A percentile compares a stretch with the other conserved stretches of the same genome.
These are phyloP conservation scores for Helobdella robusta DNA, from an alignment of 2,888 invertebrate genomes.

Conservation along the genomic window DNA sequence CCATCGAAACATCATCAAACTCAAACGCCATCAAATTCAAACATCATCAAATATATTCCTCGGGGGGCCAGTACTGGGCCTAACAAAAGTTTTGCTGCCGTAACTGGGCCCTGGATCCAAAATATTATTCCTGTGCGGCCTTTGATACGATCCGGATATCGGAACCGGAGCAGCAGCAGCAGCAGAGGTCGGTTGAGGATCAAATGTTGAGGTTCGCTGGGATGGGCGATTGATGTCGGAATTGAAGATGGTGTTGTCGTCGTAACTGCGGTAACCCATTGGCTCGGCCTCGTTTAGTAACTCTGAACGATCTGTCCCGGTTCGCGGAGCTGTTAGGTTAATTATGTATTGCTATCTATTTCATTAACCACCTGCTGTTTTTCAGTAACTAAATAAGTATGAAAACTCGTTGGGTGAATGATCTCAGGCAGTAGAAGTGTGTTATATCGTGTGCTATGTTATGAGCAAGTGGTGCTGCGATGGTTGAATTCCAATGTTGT, in stretches of 20 bases:
- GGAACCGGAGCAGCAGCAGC: background rate
- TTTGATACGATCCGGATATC: background rate
- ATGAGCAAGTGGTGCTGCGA: too few relatives aligned
- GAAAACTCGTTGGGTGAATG: background rate
- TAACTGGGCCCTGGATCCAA: conserved; percentile 6
- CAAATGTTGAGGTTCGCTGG: background rate
- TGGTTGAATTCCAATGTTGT: too few relatives aligned
- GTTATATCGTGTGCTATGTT: too few relatives aligned
- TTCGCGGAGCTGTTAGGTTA: background rate
- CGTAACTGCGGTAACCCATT: conserved; percentile 45
- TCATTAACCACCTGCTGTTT: background rate
- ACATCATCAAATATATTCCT: conserved; percentile 35
- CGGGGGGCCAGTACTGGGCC: conserved; percentile 27
- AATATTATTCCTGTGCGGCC: conserved; percentile 9
- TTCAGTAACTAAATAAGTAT: background rate
- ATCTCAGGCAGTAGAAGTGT: too few relatives aligned
- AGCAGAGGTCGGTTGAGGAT: background rate
- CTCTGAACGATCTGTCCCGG: conserved; percentile 68
- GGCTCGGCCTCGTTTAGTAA: conserved; percentile 66
- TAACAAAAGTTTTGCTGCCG: background rate
- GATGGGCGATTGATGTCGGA: background rate
- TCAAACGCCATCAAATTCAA: conserved; percentile 14
- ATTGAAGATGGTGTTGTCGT: background rate
- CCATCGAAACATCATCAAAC: too few relatives aligned
- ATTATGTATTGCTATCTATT: background rate